Evolutionary conservation across 1,140 invertebrate species (phyloP), one percentile per base, ranked within the genome.

Genomic region (Eulimnadia texana): DNA sequence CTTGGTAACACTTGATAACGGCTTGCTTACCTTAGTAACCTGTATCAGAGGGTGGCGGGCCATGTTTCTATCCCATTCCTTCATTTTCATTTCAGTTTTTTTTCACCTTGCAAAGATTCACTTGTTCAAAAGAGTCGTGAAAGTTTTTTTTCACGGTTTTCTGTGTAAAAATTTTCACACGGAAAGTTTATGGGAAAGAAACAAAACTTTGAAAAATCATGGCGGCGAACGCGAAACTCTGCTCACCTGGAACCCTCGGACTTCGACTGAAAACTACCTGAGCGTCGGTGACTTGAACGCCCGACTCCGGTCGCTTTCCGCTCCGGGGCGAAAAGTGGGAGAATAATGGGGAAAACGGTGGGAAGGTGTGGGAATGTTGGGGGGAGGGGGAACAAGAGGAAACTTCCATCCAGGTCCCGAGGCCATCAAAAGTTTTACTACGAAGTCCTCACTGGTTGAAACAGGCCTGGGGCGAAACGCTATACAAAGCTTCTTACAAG

Each of bases 11-110:
- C n/a, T n/a, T 53, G 53, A 27, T 16, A 54, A 3, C 1, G 13
- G 13, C 28, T 20, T 25, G 10, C 28, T 52, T 52, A 61, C 60
- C 60, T 61, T 61, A 51, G 60, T 61, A 29, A 61, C 60, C 33
- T 61, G 60, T 19, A 61, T 53, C 22, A 61, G 60, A 20, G 60
- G 60, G 53, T 61, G 60, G 27, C 60, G 50, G 3, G 60, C 60
- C 23, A 61, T 61, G 29, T 33, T 61, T 51, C 29, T 61, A 42
- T 58, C 42, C 55, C 55, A 58, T n/a, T n/a, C n/a, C 55, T 58
- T 58, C n/a, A 58, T 22, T 27, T 58, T 27, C 55, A 58, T 58
- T 49, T 11, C 42, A 42, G 55, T 9, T 28, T 16, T 3, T 25
- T 10, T 25, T 58, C 53, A 16, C 33, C 24, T 16, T 28, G 33